A percentile compares a stretch with the other conserved stretches of the same genome.
Conservation (phyloP, 2,888 invertebrate genomes). For the Hyppa rectilinea region DNA sequence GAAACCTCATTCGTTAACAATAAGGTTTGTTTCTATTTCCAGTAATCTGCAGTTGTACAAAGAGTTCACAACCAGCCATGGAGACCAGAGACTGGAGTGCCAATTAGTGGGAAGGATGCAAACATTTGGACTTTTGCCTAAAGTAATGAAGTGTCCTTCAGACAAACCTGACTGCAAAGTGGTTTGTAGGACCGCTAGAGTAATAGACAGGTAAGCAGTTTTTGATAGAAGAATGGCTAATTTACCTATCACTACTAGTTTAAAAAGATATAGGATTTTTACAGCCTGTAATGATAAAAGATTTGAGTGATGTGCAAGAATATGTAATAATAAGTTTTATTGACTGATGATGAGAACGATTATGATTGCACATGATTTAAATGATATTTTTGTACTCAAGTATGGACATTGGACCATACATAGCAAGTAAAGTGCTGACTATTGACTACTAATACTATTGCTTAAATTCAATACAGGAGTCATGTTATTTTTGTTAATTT, state of each 20-base stretch:
- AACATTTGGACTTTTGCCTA: constrained; percentile 78
- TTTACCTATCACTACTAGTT: no score
- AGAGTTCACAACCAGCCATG: constrained; percentile 73
- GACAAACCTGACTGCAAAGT: constrained; percentile 78
- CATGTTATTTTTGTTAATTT: neutral
- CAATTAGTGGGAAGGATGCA: constrained; percentile 81
- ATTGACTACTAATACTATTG: neutral
- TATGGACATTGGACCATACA: no score
- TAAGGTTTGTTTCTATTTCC: constrained; percentile 59
- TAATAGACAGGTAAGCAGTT: constrained; percentile 80
- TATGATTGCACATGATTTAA: no score
- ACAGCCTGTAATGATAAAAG: no score
- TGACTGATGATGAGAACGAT: no score
- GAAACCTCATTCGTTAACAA: neutral
- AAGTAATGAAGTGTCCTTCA: constrained; percentile 74
- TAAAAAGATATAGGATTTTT: no score
- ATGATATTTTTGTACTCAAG: no score
- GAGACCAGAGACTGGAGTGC: constrained; percentile 75
- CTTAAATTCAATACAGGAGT: neutral
- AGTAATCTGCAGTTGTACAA: constrained; percentile 82
- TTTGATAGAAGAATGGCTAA: neutral
- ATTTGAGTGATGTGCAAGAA: no score
- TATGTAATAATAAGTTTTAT: no score
- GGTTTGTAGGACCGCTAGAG: constrained; percentile 80
- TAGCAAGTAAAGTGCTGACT: no score